Conservation (phyloP, 2,113 vertebrate species). For the Micromys minutus region DNA sequence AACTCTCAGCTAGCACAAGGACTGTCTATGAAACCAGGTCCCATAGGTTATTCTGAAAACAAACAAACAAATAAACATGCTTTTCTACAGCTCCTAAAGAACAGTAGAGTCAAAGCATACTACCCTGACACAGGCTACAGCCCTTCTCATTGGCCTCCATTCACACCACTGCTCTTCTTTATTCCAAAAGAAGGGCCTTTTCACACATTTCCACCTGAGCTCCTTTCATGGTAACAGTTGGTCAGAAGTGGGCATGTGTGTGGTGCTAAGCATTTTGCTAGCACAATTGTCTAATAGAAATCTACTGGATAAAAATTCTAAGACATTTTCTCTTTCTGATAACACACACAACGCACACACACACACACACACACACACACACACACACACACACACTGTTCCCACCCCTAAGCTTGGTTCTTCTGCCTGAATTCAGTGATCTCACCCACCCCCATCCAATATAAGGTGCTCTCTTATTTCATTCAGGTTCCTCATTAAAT, state of each 20-base stretch:
- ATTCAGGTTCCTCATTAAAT: not conserved
- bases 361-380: not conserved
- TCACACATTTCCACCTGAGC: not conserved
- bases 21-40: constrained; percentile 12
- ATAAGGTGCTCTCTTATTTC: not conserved
- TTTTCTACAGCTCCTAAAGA: not conserved
- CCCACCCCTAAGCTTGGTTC: not conserved
- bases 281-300: not conserved
- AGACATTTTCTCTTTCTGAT: not conserved
- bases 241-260: not conserved
- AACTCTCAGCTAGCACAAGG: constrained; percentile 3
- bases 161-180: not conserved
- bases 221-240: not conserved
- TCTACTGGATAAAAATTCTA: not conserved
- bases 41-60: not conserved
- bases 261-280: not conserved
- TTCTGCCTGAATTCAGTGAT: not conserved
- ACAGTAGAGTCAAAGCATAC: constrained; percentile 1
- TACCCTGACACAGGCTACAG: not conserved
- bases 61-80: not conserved
- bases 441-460: not conserved
- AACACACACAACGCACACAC: not conserved
- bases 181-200: not conserved
- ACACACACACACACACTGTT: not conserved
- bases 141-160: not conserved